phyloP scores from a whole-genome alignment of 2,888 invertebrate genomes.

The Philopedon plagiatum region DNA sequence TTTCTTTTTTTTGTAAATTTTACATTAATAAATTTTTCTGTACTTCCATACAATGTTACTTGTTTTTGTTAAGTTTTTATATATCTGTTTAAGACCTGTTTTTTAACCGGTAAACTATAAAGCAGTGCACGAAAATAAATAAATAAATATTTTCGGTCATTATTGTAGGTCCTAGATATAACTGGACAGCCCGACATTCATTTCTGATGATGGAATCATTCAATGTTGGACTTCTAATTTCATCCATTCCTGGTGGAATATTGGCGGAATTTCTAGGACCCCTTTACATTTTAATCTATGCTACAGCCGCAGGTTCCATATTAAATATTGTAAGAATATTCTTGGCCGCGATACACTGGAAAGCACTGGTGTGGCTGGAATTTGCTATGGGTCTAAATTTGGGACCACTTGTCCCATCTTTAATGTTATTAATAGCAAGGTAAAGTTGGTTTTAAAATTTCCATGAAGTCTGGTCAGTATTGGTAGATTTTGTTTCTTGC shows the following conservation, averaged over 20 bases:
- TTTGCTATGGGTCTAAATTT: constrained; percentile 19
- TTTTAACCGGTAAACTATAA: too few species aligned
- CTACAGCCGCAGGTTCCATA: not conserved
- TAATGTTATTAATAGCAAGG: constrained; percentile 19
- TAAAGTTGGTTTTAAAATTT: too few species aligned
- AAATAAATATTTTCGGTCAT: too few species aligned
- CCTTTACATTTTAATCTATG: constrained; percentile 2
- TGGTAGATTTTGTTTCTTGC: too few species aligned
- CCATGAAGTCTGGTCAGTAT: too few species aligned
- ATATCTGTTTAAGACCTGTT: too few species aligned
- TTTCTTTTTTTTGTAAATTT: too few species aligned
- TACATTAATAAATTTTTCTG: too few species aligned
- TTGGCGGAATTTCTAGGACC: constrained; percentile 19
- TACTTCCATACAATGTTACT: too few species aligned
- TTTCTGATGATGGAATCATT: not conserved
- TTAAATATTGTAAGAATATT: constrained; percentile 12
- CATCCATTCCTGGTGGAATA: constrained; percentile 19
- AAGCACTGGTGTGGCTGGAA: not conserved
- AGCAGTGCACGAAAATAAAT: too few species aligned
- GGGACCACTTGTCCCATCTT: not conserved
- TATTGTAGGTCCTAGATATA: constrained; percentile 17
- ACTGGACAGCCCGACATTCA: not conserved
- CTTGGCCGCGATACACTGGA: not conserved
- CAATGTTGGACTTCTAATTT: not conserved
- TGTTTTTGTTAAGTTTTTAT: too few species aligned